Evolutionary conservation across 2,113 vertebrate species (phyloP).

Genomic region (Jaculus jaculus): DNA sequence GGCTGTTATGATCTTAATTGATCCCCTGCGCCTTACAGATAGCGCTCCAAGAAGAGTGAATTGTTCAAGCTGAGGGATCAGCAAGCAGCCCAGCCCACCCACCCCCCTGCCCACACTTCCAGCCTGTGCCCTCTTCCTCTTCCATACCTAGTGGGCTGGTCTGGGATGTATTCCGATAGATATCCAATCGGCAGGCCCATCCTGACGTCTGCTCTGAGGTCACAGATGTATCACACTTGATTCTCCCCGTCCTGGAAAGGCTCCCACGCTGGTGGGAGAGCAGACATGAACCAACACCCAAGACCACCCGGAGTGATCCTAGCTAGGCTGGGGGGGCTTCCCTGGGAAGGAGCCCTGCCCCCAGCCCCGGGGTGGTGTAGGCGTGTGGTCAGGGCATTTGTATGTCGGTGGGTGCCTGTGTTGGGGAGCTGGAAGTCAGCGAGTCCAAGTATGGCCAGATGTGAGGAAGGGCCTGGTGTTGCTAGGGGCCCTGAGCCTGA

Average conservation of each 20-base stretch:
- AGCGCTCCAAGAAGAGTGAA: neutral
- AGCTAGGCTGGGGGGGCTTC: too few relatives aligned
- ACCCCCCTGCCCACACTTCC: neutral
- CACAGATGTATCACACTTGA: neutral
- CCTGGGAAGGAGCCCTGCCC: neutral
- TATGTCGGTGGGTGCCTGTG: neutral
- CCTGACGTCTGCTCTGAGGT: neutral
- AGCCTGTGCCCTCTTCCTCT: neutral
- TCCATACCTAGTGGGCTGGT: neutral
- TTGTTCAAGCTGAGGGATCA: neutral
- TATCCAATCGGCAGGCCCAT: neutral
- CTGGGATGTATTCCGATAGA: neutral
- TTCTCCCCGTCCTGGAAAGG: neutral
- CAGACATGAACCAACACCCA: neutral
- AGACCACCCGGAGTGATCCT: constrained; percentile 10
- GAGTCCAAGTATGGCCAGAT: neutral
- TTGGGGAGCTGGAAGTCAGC: constrained; percentile 34
- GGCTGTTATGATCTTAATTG: neutral
- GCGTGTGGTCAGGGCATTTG: neutral
- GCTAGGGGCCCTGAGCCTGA: neutral
- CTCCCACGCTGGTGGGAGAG: neutral
- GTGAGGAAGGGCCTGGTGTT: neutral
- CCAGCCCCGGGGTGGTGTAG: neutral
- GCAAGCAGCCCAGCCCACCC: neutral
- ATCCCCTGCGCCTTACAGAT: neutral